A percentile compares a stretch with the other conserved stretches of the same genome.
Conservation (phyloP, 2,113 vertebrate species). For the Melanerpes aurifrons region DNA sequence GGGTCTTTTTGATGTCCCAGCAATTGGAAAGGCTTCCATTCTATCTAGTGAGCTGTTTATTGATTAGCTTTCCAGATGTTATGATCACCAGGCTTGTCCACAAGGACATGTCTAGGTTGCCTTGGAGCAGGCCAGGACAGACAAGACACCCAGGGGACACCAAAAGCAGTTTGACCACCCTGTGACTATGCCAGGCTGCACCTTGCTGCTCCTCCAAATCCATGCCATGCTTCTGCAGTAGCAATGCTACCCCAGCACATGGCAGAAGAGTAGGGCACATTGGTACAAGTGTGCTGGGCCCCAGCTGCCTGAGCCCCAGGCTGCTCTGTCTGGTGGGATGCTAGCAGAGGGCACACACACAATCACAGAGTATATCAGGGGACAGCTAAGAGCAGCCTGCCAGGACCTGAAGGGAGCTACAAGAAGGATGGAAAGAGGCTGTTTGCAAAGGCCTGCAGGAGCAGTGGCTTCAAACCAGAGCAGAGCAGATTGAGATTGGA, state of each 20-base stretch:
- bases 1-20: neutral
- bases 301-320: neutral
- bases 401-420: too few relatives aligned
- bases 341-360: accelerated
- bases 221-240: too few relatives aligned
- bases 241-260: too few relatives aligned
- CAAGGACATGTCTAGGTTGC: neutral
- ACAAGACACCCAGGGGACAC: neutral
- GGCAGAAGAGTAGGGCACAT: neutral
- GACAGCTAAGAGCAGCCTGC: too few relatives aligned
- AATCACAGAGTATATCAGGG: too few relatives aligned
- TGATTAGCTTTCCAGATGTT: neutral
- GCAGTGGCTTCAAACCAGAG: too few relatives aligned
- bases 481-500: too few relatives aligned
- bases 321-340: accelerated
- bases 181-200: neutral
- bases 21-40: neutral
- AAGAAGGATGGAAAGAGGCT: too few relatives aligned
- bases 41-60: neutral
- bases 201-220: neutral
- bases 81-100: neutral
- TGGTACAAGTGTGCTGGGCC: neutral
- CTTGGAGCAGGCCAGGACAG: neutral
- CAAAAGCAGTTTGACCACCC: neutral
- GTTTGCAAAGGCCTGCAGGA: too few relatives aligned